A percentile compares a stretch with the other conserved stretches of the same genome.
phyloP scores from a whole-genome alignment of 64 coral and sea anemone species.

The Anthopleura sola region DNA sequence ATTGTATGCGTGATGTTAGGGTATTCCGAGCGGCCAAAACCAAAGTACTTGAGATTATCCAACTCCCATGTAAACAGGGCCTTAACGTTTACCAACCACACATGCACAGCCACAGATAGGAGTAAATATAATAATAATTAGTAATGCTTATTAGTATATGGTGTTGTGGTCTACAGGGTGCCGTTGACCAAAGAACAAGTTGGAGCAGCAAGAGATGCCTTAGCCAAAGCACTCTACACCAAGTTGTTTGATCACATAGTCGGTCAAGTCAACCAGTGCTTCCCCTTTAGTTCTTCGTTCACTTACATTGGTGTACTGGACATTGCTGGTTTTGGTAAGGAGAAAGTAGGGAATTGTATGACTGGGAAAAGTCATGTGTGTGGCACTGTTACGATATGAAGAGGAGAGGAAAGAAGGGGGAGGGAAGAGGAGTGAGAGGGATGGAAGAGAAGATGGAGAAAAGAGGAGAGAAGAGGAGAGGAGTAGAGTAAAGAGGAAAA shows the following conservation, averaged over 20 bases:
- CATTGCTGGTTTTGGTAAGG: constrained; percentile 96
- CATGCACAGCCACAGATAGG: background rate
- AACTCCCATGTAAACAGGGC: background rate
- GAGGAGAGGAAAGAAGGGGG: no score
- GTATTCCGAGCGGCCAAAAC: background rate
- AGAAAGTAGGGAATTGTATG: background rate
- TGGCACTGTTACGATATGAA: background rate
- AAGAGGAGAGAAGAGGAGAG: no score
- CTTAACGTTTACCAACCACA: background rate
- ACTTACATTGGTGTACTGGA: constrained; percentile 96
- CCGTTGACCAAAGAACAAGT: constrained; percentile 86
- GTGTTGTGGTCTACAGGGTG: constrained; percentile 46
- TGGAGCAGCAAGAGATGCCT: constrained; percentile 79
- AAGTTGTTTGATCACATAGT: constrained; percentile 99
- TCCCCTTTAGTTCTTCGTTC: constrained; percentile 75
- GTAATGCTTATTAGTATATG: background rate
- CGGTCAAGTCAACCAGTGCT: constrained; percentile 89
- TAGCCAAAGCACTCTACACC: constrained; percentile 91
- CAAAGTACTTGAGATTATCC: background rate
- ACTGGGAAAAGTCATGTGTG: no score
- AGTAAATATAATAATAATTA: background rate
- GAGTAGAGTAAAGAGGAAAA: no score
- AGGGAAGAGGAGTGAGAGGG: no score
- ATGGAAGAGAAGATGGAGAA: no score
- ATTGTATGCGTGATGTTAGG: no score